Evolutionary conservation across 2,797 vertebrate genomes (phyloP).

Genomic region (Sebastes goodei): DNA sequence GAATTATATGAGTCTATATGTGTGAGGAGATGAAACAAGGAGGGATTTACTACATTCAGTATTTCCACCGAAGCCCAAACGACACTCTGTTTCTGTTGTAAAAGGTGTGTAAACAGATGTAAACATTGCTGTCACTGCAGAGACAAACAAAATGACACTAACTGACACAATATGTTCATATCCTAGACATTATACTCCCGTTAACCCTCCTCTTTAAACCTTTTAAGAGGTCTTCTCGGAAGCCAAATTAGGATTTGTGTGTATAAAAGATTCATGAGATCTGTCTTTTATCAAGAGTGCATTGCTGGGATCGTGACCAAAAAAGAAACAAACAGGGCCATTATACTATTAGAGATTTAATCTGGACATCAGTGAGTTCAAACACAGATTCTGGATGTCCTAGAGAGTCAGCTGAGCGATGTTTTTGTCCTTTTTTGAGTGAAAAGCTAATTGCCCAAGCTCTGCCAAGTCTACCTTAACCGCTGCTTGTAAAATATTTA

Average conservation of each 20-base stretch:
- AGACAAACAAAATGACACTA: neutral
- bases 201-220: neutral
- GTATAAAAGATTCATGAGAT: neutral
- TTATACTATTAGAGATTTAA: constrained; percentile 30
- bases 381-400: constrained; percentile 20
- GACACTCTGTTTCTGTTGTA: neutral
- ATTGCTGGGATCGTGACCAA: neutral
- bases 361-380: constrained; percentile 17
- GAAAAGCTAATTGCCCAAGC: constrained; percentile 11
- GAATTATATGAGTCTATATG: neutral
- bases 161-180: neutral
- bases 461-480: constrained; percentile 15
- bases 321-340: constrained; percentile 15
- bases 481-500: constrained; percentile 37
- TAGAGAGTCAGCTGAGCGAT: neutral
- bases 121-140: neutral
- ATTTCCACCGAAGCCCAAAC: neutral
- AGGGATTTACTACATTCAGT: neutral
- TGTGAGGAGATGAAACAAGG: neutral
- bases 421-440: constrained; percentile 12
- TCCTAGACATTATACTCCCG: neutral
- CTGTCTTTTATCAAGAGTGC: constrained; percentile 7
- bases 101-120: neutral
- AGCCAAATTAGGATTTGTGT: neutral
- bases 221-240: constrained; percentile 7